phyloP scores from a whole-genome alignment of 2,797 vertebrate species.

The Gastrophryne carolinensis region DNA sequence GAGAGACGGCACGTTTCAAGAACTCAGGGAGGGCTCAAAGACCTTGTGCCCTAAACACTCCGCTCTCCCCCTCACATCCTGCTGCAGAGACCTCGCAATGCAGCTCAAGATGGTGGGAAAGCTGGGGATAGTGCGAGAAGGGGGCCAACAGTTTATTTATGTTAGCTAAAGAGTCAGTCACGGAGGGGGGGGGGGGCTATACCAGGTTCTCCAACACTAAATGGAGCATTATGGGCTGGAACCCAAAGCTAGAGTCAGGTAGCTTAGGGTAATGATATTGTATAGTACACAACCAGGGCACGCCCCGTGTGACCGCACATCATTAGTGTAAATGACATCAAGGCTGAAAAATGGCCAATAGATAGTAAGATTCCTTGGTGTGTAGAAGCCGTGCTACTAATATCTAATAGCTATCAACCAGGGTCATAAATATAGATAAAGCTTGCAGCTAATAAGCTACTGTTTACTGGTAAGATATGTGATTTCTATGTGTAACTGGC shows the following conservation, averaged over 20 bases:
- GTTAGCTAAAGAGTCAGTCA: background rate
- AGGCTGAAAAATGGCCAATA: too few relatives aligned
- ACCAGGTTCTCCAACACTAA: background rate
- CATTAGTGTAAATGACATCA: background rate
- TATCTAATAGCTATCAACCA: too few relatives aligned
- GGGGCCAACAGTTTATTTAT: slow-evolving; percentile 60
- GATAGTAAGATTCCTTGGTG: too few relatives aligned
- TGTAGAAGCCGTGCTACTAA: too few relatives aligned
- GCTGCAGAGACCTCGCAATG: slow-evolving; percentile 59
- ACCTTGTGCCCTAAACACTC: slow-evolving; percentile 40
- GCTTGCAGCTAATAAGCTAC: too few relatives aligned
- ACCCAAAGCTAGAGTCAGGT: too few relatives aligned
- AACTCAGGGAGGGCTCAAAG: slow-evolving; percentile 20
- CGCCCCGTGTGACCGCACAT: background rate
- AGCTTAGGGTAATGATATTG: too few relatives aligned
- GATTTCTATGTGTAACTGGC: too few relatives aligned
- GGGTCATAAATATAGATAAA: too few relatives aligned
- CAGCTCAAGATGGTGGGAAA: slow-evolving; percentile 61
- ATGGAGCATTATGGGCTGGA: too few relatives aligned
- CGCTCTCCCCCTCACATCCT: slow-evolving; percentile 67
- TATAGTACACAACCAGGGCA: background rate
- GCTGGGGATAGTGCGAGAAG: slow-evolving; percentile 67
- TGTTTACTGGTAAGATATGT: too few relatives aligned
- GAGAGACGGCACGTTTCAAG: slow-evolving; percentile 40
- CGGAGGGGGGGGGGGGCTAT: background rate